Evolutionary conservation across 1,140 invertebrate species (phyloP).

Genomic region (Eriosoma lanigerum): DNA sequence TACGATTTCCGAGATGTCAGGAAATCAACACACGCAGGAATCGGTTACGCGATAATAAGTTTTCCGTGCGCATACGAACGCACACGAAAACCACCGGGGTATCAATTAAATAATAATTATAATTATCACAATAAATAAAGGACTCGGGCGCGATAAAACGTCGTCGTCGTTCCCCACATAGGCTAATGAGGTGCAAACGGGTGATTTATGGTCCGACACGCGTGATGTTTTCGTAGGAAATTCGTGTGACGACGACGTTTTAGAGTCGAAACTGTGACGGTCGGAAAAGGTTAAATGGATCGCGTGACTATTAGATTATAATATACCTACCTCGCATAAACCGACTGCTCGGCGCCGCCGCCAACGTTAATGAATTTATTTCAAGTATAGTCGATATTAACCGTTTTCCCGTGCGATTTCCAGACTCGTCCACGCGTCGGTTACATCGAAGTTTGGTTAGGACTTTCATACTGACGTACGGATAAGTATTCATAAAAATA

Average conservation of each 20-base stretch:
- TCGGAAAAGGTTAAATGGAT: conserved; percentile 8
- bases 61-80: no score
- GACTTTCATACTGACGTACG: no score
- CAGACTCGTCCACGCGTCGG: no score
- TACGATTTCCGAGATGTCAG: conserved; percentile 24
- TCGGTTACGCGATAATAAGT: no score
- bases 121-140: not conserved
- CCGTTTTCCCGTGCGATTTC: no score
- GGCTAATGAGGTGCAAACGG: conserved; percentile 38
- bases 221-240: not conserved
- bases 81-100: not conserved
- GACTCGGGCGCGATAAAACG: not conserved
- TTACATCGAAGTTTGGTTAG: no score
- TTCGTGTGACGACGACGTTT: conserved; percentile 16
- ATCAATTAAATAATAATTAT: conserved; percentile 37
- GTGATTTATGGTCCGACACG: conserved; percentile 24
- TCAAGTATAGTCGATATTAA: no score
- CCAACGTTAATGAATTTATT: conserved; percentile 13
- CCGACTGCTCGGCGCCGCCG: no score
- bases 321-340: no score
- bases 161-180: not conserved
- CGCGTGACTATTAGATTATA: conserved; percentile 34
- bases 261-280: not conserved
- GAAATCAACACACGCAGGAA: conserved; percentile 45
- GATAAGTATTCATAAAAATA: no score